Base-by-base conservation (phyloP, 2,113 vertebrate genomes). In the Varanus salvator region DNA sequence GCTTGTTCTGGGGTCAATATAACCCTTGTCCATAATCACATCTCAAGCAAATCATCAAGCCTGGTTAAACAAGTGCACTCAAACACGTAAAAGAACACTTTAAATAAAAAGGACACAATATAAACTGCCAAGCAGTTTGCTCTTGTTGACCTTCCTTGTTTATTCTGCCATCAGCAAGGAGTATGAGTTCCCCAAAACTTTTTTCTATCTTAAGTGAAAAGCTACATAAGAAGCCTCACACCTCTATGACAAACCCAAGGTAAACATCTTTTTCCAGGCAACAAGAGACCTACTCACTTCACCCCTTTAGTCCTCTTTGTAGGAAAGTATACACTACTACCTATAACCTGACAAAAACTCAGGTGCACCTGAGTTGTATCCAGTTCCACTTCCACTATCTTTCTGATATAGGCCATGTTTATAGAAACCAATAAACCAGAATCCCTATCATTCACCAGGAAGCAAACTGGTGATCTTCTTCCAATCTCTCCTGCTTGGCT, bases 1-100 rank as follows among this genome's bases (percentile, higher is more conserved):
- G 44, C 90, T 90, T 86, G 71, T 60, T 69, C 92, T 92, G 94
- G 93, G 81, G 86, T 68, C 52, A 31, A 86, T 85, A 91, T 71
- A 34, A 19, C 4, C n/a, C 17, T 76, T 87, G 69, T 80, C 54
- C 76, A 34, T 69, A 89, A 52, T 80, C 17, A 72, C 68, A 86
- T 27, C 52, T 84, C 92, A 72, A 92, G 76, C 69, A 76, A 82
- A 8, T 60, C 80, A 89, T 69, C n/a, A 82, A 86, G 38, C 9
- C 2, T 82, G 57, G 34, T 85, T 0, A 85, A 75, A 80, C 34
- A 44, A 92, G 50, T 1, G 69, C 69, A 4, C 52, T 85, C 87
- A 57, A 75, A 89, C n/a, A 76, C 71, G 50, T 21, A 86, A 85
- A 44, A 89, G 57, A 92, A 86, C 4, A 14, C 44, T 60, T 4